Conservation (phyloP, 2,888 invertebrate genomes). For the Halictus quadricinctus region DNA sequence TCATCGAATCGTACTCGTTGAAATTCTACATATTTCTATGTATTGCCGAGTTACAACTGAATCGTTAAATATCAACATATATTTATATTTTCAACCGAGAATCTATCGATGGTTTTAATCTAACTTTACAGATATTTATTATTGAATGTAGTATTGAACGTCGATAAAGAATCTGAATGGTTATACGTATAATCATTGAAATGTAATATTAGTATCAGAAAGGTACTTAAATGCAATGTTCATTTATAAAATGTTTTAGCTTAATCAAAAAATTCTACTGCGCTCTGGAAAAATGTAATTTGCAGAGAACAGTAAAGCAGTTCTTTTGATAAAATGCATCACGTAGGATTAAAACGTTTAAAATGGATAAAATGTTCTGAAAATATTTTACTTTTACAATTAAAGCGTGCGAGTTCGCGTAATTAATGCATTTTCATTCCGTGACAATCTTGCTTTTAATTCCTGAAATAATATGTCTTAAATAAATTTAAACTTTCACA, state of each 20-base stretch:
- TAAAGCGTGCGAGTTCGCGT: not conserved
- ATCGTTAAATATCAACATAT: no score
- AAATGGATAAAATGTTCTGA: not conserved
- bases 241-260: not conserved
- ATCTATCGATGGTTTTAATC: not conserved
- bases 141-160: not conserved
- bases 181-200: not conserved
- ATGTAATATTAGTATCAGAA: not conserved
- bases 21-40: no score
- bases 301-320: not conserved
- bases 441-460: not conserved
- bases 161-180: not conserved
- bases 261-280: not conserved
- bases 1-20: no score
- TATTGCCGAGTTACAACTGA: no score
- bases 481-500: not conserved
- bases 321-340: not conserved
- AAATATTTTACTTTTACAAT: not conserved
- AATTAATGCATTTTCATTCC: conserved; percentile 2
- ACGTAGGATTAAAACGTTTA: not conserved
- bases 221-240: not conserved
- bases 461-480: not conserved
- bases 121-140: not conserved
- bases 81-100: no score
- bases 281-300: not conserved